phyloP scores from a whole-genome alignment of 2,888 invertebrate species.

The Tetragonisca angustula region DNA sequence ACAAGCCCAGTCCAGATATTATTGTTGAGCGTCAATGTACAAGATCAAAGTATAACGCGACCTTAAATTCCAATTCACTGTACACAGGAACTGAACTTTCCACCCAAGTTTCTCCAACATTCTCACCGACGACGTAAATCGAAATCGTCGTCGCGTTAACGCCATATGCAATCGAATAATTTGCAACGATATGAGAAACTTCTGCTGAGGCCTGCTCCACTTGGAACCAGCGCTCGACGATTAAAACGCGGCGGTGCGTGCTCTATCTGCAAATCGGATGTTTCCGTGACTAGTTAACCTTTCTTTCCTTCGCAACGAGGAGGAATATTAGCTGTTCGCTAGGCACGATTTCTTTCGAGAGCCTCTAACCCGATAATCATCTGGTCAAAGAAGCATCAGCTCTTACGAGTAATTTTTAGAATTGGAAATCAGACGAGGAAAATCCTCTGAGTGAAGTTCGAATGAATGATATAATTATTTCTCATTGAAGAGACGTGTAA shows the following conservation, averaged over 20 bases:
- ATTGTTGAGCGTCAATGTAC: background rate
- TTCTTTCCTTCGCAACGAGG: slow-evolving; percentile 1
- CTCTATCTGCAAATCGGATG: slow-evolving; percentile 34
- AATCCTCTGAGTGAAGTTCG: background rate
- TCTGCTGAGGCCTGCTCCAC: background rate
- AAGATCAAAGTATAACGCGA: background rate
- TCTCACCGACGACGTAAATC: too few relatives aligned
- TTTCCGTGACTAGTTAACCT: slow-evolving; percentile 44
- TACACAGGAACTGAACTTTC: background rate
- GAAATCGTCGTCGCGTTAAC: too few relatives aligned
- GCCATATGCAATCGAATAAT: background rate
- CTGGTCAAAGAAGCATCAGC: background rate
- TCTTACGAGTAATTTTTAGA: background rate
- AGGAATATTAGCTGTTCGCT: slow-evolving; percentile 21
- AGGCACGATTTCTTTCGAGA: slow-evolving; percentile 15
- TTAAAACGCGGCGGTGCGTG: slow-evolving; percentile 27
- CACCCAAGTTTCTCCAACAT: background rate
- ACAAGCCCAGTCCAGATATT: background rate
- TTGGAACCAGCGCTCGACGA: background rate
- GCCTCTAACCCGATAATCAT: slow-evolving; percentile 7
- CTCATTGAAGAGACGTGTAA: background rate
- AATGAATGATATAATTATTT: background rate
- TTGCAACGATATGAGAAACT: background rate
- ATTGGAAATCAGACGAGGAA: background rate
- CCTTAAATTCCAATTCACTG: background rate